Conservation (phyloP, 2,113 vertebrate species). For the Sisor rabdophorus region DNA sequence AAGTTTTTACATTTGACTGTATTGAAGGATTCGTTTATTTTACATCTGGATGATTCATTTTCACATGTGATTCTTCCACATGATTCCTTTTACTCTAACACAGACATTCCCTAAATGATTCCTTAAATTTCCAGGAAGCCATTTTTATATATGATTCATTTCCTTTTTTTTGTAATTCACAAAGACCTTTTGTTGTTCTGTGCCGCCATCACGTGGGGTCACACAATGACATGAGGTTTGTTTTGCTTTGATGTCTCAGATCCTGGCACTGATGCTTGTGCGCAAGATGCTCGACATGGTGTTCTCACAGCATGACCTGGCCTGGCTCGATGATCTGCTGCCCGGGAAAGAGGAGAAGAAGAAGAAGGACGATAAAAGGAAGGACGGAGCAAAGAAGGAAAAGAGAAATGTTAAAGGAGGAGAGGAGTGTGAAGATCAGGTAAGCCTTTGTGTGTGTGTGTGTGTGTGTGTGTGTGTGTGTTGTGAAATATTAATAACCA, state of each 20-base stretch:
- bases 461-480: neutral
- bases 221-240: neutral
- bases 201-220: neutral
- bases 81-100: neutral
- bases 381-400: conserved; percentile 53
- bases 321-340: conserved; percentile 92
- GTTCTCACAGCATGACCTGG: conserved; percentile 92
- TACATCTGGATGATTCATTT: neutral
- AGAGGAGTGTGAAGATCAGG: conserved; percentile 66
- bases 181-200: too few relatives aligned
- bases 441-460: conserved; percentile 49
- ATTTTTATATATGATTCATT: neutral
- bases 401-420: conserved; percentile 59
- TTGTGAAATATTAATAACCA: neutral
- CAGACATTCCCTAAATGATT: neutral
- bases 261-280: conserved; percentile 87
- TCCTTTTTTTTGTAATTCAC: too few relatives aligned
- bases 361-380: conserved; percentile 61
- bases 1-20: neutral
- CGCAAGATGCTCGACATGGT: conserved; percentile 85
- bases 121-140: neutral
- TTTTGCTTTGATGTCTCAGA: conserved; percentile 61
- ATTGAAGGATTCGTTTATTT: neutral
- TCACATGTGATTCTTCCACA: neutral
- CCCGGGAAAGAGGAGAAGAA: conserved; percentile 92